phyloP scores from a whole-genome alignment of 2,797 vertebrate genomes.

The Hyperoplus lanceolatus region DNA sequence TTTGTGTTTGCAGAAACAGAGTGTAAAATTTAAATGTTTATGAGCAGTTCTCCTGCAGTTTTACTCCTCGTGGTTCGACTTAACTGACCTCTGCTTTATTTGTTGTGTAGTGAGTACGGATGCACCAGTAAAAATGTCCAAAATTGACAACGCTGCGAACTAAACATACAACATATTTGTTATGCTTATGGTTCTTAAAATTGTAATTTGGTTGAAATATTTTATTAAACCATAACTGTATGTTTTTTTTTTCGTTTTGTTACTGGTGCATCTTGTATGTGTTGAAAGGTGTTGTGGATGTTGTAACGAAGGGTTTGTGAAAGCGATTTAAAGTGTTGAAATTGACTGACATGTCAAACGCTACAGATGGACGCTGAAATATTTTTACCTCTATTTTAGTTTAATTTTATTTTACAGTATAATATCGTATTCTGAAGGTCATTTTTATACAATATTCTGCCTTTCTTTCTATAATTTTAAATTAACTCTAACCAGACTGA shows the following conservation, averaged over 20 bases:
- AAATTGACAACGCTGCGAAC: background rate
- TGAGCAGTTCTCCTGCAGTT: background rate
- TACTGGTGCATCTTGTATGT: slow-evolving; percentile 21
- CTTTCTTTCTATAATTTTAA: background rate
- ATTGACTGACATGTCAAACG: background rate
- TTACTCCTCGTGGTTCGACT: background rate
- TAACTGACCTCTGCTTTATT: slow-evolving; percentile 3
- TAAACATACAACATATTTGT: background rate
- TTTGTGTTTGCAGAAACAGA: background rate
- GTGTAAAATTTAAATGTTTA: background rate
- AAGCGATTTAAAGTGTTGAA: slow-evolving; percentile 20
- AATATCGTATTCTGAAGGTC: background rate
- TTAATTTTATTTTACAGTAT: background rate
- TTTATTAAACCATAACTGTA: too few relatives aligned
- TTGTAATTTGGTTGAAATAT: background rate
- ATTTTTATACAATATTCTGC: background rate
- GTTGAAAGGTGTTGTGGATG: slow-evolving; percentile 48
- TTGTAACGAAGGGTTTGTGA: slow-evolving; percentile 36
- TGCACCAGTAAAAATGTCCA: slow-evolving; percentile 4
- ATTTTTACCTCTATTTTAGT: background rate
- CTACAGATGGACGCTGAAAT: slow-evolving; percentile 1
- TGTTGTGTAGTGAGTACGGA: background rate
- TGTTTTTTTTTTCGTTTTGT: too few relatives aligned
- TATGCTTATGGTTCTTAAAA: background rate
- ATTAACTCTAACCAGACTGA: background rate